Conservation (phyloP, 2,888 invertebrate species). For the Panzeria rudis region DNA sequence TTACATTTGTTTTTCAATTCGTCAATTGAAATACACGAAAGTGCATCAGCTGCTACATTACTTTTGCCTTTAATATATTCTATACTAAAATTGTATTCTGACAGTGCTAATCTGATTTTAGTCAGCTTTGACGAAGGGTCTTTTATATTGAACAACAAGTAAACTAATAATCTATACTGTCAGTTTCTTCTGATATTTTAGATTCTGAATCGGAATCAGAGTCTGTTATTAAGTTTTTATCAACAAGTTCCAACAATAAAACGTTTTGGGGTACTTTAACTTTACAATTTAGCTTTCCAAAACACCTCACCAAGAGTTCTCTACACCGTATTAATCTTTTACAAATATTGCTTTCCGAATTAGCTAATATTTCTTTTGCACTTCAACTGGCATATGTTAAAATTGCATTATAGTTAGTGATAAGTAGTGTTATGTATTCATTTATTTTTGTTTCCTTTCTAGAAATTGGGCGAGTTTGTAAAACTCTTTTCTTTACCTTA, state of each 20-base stretch:
- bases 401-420: constrained; percentile 37
- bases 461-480: constrained; percentile 46
- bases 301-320: constrained; percentile 1
- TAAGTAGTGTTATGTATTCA: constrained; percentile 18
- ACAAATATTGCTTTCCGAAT: not conserved
- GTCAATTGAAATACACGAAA: too few relatives aligned
- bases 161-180: not conserved
- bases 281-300: too few relatives aligned
- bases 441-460: constrained; percentile 29
- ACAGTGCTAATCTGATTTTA: constrained; percentile 32
- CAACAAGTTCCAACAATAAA: constrained; percentile 12
- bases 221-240: constrained; percentile 14
- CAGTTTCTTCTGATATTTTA: too few relatives aligned
- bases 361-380: not conserved
- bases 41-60: constrained; percentile 43
- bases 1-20: constrained; percentile 47
- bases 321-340: not conserved
- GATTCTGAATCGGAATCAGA: constrained; percentile 26
- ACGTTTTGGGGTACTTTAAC: too few relatives aligned
- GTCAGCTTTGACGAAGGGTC: constrained; percentile 26
- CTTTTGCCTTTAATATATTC: constrained; percentile 38
- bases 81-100: constrained; percentile 39
- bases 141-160: too few relatives aligned
- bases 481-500: constrained; percentile 22
- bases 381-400: constrained; percentile 10